Evolutionary conservation across 2,888 invertebrate species (phyloP).

Genomic region (Cheilosia soror): DNA sequence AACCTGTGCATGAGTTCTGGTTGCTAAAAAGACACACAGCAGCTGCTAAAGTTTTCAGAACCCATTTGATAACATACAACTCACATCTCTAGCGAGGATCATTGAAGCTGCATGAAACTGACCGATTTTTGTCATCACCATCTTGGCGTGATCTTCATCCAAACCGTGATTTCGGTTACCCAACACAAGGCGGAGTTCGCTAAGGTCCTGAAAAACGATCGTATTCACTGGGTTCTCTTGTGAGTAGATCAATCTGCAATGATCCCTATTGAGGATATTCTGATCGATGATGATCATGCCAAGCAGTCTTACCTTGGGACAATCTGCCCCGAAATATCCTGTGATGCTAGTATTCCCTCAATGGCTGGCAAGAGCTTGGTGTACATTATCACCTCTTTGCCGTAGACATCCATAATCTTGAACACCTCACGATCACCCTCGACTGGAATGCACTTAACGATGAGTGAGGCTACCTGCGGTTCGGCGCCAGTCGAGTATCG

Average conservation of each 20-base stretch:
- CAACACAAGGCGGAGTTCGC: slow-evolving; percentile 79
- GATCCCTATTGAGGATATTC: background rate
- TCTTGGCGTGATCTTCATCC: slow-evolving; percentile 83
- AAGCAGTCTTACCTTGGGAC: slow-evolving; percentile 56
- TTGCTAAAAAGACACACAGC: slow-evolving; percentile 50
- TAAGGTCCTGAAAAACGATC: slow-evolving; percentile 79
- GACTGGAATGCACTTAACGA: slow-evolving; percentile 67
- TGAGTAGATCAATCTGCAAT: slow-evolving; percentile 53
- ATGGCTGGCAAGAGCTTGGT: slow-evolving; percentile 73
- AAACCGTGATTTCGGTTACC: slow-evolving; percentile 84
- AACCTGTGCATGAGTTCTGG: slow-evolving; percentile 66
- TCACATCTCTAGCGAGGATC: slow-evolving; percentile 84
- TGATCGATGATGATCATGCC: background rate
- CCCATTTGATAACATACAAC: background rate
- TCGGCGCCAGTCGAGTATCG: slow-evolving; percentile 10
- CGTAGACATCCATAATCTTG: slow-evolving; percentile 72
- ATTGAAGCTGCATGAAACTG: slow-evolving; percentile 85
- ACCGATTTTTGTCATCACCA: slow-evolving; percentile 84
- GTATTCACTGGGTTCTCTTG: slow-evolving; percentile 59
- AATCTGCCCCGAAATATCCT: slow-evolving; percentile 47
- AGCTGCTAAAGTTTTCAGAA: background rate
- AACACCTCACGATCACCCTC: slow-evolving; percentile 63
- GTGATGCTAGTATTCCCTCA: slow-evolving; percentile 42
- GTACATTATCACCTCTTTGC: slow-evolving; percentile 76
- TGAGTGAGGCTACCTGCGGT: slow-evolving; percentile 48